These are phyloP conservation scores for Rhaphigaster nebulosa DNA, from an alignment of 2,888 invertebrate genomes.

Conservation along the genomic window DNA sequence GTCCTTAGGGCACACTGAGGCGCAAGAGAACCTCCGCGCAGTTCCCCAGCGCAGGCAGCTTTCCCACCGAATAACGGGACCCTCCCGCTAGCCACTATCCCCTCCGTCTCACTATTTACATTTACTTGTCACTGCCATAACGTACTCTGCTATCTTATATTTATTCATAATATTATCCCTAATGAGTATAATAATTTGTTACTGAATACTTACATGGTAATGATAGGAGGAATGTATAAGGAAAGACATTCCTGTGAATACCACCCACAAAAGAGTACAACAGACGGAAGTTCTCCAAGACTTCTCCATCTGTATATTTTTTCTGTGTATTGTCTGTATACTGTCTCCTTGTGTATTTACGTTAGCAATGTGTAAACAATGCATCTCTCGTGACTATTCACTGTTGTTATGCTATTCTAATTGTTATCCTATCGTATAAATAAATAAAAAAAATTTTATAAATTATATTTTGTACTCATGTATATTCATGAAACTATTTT, in stretches of 20 bases:
- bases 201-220: neutral
- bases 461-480: no score
- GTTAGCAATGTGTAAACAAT: no score
- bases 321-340: no score
- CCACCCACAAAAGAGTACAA: neutral
- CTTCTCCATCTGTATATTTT: neutral
- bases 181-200: neutral
- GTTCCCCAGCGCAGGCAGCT: constrained; percentile 44
- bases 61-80: constrained; percentile 54
- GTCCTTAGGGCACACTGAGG: constrained; percentile 43
- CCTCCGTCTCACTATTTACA: constrained; percentile 35
- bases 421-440: no score
- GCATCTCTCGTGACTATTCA: no score
- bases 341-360: no score
- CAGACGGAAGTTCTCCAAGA: neutral
- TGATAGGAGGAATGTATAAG: neutral
- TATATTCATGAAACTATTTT: no score
- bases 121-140: constrained; percentile 22
- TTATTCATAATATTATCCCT: neutral
- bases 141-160: neutral
- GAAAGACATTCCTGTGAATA: neutral
- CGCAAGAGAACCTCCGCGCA: constrained; percentile 51
- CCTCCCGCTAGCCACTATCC: constrained; percentile 27
- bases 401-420: no score
- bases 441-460: no score